These are phyloP conservation scores for Rotaria macrura DNA, from an alignment of 2,888 invertebrate species.

Conservation along the genomic window DNA sequence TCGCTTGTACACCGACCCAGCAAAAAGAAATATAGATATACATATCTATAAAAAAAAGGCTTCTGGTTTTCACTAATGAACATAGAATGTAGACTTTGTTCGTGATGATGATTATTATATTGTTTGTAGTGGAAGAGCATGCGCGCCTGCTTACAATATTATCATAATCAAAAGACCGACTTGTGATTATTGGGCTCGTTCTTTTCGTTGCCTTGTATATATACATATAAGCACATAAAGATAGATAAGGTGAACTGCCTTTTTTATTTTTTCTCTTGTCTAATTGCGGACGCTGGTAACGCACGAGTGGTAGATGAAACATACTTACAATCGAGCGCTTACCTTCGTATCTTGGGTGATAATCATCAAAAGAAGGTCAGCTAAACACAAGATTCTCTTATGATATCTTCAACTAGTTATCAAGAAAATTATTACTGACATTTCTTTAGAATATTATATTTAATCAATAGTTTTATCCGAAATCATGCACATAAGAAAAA, in stretches of 20 bases:
- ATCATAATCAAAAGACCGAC: background rate
- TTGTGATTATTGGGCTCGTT: background rate
- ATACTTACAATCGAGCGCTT: background rate
- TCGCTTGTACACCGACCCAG: background rate
- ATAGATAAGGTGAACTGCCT: background rate
- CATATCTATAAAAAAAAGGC: background rate
- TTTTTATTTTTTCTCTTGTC: background rate
- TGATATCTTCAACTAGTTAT: background rate
- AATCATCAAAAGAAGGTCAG: background rate
- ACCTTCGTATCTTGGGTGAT: background rate
- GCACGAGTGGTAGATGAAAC: constrained; percentile 1
- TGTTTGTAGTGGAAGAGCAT: background rate
- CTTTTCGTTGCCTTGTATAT: background rate
- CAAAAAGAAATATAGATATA: background rate
- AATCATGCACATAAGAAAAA: background rate
- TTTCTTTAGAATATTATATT: background rate
- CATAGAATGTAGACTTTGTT: background rate
- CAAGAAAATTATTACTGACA: background rate
- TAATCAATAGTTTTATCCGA: background rate
- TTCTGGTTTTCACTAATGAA: constrained; percentile 13
- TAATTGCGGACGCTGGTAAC: background rate
- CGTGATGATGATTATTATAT: background rate
- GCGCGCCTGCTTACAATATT: background rate
- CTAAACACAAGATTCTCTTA: background rate
- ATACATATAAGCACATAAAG: background rate